Base-by-base conservation (phyloP, 2,113 vertebrate species). In the Callocephalon fimbriatum region DNA sequence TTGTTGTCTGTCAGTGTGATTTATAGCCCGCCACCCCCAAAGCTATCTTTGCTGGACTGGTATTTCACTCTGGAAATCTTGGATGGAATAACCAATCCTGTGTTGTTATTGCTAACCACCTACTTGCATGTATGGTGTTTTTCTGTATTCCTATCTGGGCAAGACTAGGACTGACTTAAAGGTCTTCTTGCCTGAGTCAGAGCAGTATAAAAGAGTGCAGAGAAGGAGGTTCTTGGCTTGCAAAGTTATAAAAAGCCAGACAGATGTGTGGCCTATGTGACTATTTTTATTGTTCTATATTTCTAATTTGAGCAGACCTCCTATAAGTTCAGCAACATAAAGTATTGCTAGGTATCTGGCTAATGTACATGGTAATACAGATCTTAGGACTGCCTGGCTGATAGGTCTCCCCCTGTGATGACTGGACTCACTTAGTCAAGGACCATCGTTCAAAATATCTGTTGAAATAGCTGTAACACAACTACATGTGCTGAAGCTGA, bases 131-230 rank as follows among this genome's bases (percentile, higher is more conserved):
- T 47, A 3, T 71, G 72, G 26, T 91, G 83, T 77, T 86, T 77
- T 86, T 93, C 76, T 84, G 76, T 50, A 77, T 74, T 96, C 53
- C 58, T 70, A 4, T 88, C 87, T 88, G 83, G 63, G 76, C 89
- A 86, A 91, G 89, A 27, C 72, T 86, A n/a, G 58, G 29, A 37
- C 51, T 63, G 65, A 87, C 80, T 93, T 95, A 90, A 95, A 96
- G 87, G 77, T 97, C 35, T 6, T 51, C 51, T 87, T 88, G 61
- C 29, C 40, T 93, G 80, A 95, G 85, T 93, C 94, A 94, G 80
- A 93, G 22, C n/a, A 37, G 23, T 37, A 23, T 87, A 68, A 61
- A 82, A 72, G 76, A 91, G 50, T 1, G 2, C 31, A 54, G 59
- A 88, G 47, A 78, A 82, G 82, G 81, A 68, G 78, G 45, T 83